Evolutionary conservation across 2,888 invertebrate genomes (phyloP), one percentile per base, ranked within the genome.

Genomic region (Ornithoptera priamus): DNA sequence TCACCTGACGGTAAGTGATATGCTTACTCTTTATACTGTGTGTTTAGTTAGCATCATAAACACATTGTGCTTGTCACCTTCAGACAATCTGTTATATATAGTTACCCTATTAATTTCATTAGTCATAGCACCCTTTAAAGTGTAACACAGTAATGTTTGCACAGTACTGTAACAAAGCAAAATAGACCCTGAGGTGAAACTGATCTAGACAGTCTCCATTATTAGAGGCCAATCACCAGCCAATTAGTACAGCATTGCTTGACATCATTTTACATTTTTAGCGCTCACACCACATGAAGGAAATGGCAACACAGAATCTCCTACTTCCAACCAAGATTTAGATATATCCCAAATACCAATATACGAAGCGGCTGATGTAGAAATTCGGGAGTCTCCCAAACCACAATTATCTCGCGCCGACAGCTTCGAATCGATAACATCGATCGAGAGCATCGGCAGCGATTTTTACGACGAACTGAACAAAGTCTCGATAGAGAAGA

Each of bases 301-400:
- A 64, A 60, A 76, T 18, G 77, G 72, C 62, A 76, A 17, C 73
- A 77, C 20, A 42, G 39, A n/a, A 20, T 22, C 46, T 66, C 75
- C 5, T 71, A 72, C 17, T 59, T 64, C 60, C 74, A 62, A 75
- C 76, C 20, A 78, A 72, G 86, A 85, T 68, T 80, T 85, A 1
- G 89, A 90, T 72, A 68, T 81, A 75, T 88, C 91, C 3, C 85
- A 87, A 71, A 92, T 92, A 80, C 89, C 90, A 0, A 90, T 92
- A 64, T 88, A 89, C 78, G 89, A 90, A 69, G 85, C 90, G 0
- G 83, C 88, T 0, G 85, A 88, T 22, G 85, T 91, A 0, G 92
- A 92, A 77, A 81, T 85, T 62, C 75, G 85, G 18, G 74, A 78
- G n/a, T 80, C 86, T 15, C 81, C 87, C 4, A 77, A 75, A 71